A percentile compares a stretch with the other conserved stretches of the same genome.
Evolutionary conservation across 2,113 vertebrate genomes (phyloP).

Genomic region (Platysteira castanea): DNA sequence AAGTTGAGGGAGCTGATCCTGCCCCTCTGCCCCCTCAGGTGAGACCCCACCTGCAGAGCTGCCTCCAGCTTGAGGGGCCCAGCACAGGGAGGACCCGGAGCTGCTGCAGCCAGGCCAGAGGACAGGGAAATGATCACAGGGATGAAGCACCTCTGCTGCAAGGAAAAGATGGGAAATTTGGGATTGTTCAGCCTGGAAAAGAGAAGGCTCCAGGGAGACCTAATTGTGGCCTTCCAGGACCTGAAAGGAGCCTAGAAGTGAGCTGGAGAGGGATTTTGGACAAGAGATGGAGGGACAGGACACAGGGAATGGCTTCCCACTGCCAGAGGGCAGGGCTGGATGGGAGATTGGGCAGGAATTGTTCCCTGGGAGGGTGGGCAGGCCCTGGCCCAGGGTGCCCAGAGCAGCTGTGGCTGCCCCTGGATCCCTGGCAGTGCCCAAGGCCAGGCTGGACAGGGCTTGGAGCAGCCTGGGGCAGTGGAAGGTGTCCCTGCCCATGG

Average conservation of each 20-base stretch:
- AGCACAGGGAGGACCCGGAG: not conserved
- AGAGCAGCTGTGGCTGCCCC: not conserved
- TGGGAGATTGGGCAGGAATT: not conserved
- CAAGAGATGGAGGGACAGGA: not conserved
- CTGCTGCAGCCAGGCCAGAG: not conserved
- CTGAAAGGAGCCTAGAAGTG: not conserved
- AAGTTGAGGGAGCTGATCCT: not conserved
- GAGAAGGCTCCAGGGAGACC: not conserved
- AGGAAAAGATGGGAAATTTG: not conserved
- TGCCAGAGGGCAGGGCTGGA: accelerated
- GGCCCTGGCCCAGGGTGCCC: not conserved
- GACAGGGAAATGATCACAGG: not conserved
- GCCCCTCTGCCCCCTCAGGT: not conserved
- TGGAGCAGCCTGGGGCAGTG: accelerated
- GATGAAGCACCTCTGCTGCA: not conserved
- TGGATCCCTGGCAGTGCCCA: not conserved
- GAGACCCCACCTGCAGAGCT: not conserved
- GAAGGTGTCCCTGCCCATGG: not conserved
- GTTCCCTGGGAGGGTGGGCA: accelerated
- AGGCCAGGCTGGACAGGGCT: accelerated
- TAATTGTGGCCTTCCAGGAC: not conserved
- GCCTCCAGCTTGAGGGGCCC: accelerated
- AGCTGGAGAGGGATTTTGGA: not conserved
- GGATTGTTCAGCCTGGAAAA: not conserved
- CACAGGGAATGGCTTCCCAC: not conserved